Evolutionary conservation across 2,797 vertebrate species (phyloP).

Genomic region (Furcifer pardalis): DNA sequence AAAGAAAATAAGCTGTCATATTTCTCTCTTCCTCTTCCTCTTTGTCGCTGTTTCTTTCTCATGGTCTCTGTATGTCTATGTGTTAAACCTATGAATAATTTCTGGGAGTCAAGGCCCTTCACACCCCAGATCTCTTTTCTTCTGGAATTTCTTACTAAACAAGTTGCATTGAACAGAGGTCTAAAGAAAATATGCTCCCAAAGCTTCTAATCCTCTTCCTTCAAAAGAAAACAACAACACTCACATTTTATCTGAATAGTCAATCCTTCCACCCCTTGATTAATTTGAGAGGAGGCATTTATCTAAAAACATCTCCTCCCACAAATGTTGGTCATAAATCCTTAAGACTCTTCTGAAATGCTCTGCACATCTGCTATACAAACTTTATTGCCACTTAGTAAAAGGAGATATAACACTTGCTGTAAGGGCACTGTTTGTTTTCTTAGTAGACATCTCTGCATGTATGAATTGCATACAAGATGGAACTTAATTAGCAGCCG

Average conservation of each 20-base stretch:
- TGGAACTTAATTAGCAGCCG: conserved; percentile 12
- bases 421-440: not conserved
- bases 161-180: not conserved
- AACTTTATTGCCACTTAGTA: not conserved
- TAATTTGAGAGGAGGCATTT: not conserved
- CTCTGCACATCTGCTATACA: not conserved
- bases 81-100: too few relatives aligned
- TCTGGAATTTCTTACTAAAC: not conserved
- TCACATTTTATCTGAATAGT: not conserved
- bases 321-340: not conserved
- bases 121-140: not conserved
- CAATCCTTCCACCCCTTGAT: not conserved
- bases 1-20: too few relatives aligned
- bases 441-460: conserved; percentile 9
- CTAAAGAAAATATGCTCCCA: not conserved
- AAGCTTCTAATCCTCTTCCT: not conserved
- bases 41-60: too few relatives aligned
- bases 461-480: not conserved
- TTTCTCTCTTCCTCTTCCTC: too few relatives aligned
- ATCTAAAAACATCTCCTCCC: not conserved
- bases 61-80: too few relatives aligned
- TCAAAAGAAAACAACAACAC: too few relatives aligned
- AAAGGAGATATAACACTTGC: not conserved
- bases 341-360: not conserved
- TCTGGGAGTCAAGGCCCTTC: too few relatives aligned